Evolutionary conservation across 2,888 invertebrate genomes (phyloP).

Genomic region (Cephus pulcher): DNA sequence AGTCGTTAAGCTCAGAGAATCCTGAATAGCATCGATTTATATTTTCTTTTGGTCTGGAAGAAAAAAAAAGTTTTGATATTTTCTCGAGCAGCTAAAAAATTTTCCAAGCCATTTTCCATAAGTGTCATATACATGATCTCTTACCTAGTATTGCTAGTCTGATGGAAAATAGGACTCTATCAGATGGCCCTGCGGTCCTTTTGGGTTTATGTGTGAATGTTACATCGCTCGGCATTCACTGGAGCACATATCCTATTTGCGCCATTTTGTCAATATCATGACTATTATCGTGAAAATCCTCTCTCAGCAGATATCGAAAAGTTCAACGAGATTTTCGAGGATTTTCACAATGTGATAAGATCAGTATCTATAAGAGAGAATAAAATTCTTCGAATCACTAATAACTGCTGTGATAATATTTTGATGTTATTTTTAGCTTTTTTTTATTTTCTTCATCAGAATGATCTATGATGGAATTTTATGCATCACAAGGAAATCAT

Average conservation of each 20-base stretch:
- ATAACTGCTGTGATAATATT: too few species aligned
- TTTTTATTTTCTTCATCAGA: too few species aligned
- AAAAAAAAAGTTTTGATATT: not conserved
- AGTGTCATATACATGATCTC: not conserved
- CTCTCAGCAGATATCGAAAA: not conserved
- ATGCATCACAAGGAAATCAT: too few species aligned
- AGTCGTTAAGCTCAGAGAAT: too few species aligned
- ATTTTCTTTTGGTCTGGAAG: not conserved
- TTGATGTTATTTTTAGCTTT: too few species aligned
- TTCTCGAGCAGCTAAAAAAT: not conserved
- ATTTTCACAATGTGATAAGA: not conserved
- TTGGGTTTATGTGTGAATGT: too few species aligned
- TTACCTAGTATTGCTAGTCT: not conserved
- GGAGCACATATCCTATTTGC: too few species aligned
- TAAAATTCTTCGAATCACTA: not conserved
- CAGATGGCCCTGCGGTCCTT: not conserved
- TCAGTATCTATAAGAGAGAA: not conserved
- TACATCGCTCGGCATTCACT: too few species aligned
- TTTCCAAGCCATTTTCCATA: not conserved
- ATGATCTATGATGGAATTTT: too few species aligned
- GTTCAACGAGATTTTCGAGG: not conserved
- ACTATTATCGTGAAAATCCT: not conserved
- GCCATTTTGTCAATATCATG: not conserved
- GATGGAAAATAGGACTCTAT: not conserved
- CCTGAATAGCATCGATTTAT: not conserved